phyloP scores from a whole-genome alignment of 1,140 invertebrate genomes.

The Drosophila ambigua region DNA sequence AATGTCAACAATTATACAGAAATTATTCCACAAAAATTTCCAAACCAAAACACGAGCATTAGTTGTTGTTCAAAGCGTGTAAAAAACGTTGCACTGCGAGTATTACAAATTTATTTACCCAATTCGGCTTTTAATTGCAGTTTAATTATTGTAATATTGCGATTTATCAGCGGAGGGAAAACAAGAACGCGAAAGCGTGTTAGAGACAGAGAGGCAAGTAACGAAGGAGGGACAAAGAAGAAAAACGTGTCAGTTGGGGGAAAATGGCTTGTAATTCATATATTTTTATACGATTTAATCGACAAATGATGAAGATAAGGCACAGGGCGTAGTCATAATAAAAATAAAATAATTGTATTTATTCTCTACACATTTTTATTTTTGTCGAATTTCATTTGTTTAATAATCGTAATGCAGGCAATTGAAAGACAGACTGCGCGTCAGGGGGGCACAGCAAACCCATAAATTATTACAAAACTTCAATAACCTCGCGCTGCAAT shows the following conservation, averaged over 20 bases:
- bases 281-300: conserved; percentile 16
- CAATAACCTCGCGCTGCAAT: conserved; percentile 61
- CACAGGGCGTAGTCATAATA: neutral
- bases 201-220: neutral
- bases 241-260: conserved; percentile 21
- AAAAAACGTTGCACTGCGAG: neutral
- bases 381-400: neutral
- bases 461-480: conserved; percentile 61
- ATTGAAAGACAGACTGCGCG: conserved; percentile 16
- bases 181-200: conserved; percentile 26
- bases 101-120: conserved; percentile 46
- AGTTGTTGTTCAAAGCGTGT: conserved; percentile 4
- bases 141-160: conserved; percentile 54
- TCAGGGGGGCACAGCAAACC: conserved; percentile 38
- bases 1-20: conserved; percentile 18
- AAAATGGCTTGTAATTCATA: conserved; percentile 14
- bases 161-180: conserved; percentile 36
- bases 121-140: conserved; percentile 43
- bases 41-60: conserved; percentile 1
- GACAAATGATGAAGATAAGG: neutral
- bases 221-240: too few species aligned
- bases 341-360: conserved; percentile 14
- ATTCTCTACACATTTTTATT: too few species aligned
- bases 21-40: conserved; percentile 16
- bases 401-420: conserved; percentile 26